phyloP scores from a whole-genome alignment of 2,797 vertebrate genomes.

The Falco berigora region DNA sequence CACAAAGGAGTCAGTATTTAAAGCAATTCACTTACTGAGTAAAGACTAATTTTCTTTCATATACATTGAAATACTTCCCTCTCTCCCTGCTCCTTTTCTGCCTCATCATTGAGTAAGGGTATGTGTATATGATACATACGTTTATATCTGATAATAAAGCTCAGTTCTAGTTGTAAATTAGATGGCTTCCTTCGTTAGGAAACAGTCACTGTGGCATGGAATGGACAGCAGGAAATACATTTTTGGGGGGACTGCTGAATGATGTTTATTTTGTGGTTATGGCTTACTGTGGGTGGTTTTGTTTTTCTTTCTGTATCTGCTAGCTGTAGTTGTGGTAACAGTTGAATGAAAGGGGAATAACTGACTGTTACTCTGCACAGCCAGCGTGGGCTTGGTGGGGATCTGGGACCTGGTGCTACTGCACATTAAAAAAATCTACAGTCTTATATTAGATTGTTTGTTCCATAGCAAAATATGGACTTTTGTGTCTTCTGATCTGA shows the following conservation, averaged over 20 bases:
- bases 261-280: background rate
- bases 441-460: background rate
- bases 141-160: background rate
- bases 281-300: background rate
- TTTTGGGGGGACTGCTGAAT: background rate
- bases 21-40: background rate
- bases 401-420: background rate
- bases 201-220: background rate
- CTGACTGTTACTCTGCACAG: background rate
- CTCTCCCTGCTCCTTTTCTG: background rate
- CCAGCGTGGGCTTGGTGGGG: background rate
- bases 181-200: background rate
- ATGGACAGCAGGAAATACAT: background rate
- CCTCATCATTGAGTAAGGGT: background rate
- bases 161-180: background rate
- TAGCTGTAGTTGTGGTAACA: background rate
- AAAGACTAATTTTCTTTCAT: background rate
- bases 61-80: background rate
- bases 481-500: background rate
- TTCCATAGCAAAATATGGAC: background rate
- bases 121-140: background rate
- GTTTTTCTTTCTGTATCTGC: background rate
- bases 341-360: background rate
- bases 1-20: background rate
- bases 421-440: background rate